Evolutionary conservation across 2,888 invertebrate genomes (phyloP).

Genomic region (Cosmia pyralina): DNA sequence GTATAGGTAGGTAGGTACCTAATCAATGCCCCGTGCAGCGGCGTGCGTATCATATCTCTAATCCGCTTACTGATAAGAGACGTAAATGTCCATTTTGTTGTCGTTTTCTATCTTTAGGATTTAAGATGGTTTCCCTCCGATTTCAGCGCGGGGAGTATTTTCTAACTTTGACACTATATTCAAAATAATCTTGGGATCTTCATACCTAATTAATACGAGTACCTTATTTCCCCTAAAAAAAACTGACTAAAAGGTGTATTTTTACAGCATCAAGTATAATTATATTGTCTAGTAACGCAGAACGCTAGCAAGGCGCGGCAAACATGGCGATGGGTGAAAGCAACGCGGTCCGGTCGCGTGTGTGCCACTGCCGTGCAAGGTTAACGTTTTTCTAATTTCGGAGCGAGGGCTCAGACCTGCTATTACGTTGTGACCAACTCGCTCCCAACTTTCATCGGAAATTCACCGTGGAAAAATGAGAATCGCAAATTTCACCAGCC

Average conservation of each 20-base stretch:
- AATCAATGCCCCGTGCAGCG: neutral
- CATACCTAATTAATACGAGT: neutral
- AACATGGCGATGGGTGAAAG: constrained; percentile 86
- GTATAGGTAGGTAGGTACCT: no score
- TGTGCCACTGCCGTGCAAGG: constrained; percentile 83
- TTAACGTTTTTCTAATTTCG: constrained; percentile 88
- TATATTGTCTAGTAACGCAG: constrained; percentile 79
- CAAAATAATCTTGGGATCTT: neutral
- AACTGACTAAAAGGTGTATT: constrained; percentile 1
- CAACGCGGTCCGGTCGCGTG: constrained; percentile 80
- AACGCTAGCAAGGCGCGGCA: constrained; percentile 71
- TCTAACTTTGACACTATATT: neutral
- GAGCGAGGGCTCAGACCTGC: constrained; percentile 80
- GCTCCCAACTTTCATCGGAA: constrained; percentile 84
- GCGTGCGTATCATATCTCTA: neutral
- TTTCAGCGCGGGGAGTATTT: neutral
- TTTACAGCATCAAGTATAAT: constrained; percentile 65
- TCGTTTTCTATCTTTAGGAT: neutral
- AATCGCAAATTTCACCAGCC: constrained; percentile 72
- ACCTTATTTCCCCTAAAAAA: neutral
- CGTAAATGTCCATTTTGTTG: neutral
- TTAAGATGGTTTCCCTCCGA: neutral
- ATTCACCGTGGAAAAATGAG: constrained; percentile 82
- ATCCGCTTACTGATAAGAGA: neutral
- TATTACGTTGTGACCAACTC: constrained; percentile 76